phyloP scores from a whole-genome alignment of 2,113 vertebrate species.

The Benitochromis conjunctus region DNA sequence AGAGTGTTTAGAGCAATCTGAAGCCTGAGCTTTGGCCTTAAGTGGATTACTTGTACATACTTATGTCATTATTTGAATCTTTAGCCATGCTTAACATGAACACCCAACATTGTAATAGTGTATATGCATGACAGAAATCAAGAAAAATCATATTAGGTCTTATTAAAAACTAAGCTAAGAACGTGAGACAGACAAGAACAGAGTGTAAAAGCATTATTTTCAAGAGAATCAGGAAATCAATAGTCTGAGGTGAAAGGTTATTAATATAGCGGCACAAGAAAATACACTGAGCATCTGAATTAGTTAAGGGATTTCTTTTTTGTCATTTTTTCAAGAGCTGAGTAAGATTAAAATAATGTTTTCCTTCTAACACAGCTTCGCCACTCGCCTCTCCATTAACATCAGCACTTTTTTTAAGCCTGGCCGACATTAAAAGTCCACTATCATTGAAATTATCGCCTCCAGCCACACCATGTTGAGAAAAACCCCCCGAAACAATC shows the following conservation, averaged over 20 bases:
- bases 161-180: neutral
- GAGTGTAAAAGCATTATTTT: neutral
- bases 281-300: neutral
- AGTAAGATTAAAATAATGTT: neutral
- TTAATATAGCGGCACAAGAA: neutral
- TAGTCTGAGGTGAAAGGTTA: neutral
- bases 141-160: neutral
- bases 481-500: slow-evolving; percentile 69
- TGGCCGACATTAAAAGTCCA: neutral
- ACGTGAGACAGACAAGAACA: neutral
- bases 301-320: neutral
- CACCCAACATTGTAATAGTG: neutral
- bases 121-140: neutral
- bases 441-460: neutral
- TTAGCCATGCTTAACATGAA: neutral
- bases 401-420: neutral
- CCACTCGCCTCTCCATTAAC: neutral
- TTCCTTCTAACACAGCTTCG: neutral
- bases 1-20: neutral
- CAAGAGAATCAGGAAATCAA: neutral
- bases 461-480: slow-evolving; percentile 43
- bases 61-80: neutral
- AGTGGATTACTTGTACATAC: neutral
- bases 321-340: too few relatives aligned
- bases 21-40: neutral